A percentile compares a stretch with the other conserved stretches of the same genome.
Evolutionary conservation across 2,113 vertebrate species (phyloP).

Genomic region (Ursus arctos): DNA sequence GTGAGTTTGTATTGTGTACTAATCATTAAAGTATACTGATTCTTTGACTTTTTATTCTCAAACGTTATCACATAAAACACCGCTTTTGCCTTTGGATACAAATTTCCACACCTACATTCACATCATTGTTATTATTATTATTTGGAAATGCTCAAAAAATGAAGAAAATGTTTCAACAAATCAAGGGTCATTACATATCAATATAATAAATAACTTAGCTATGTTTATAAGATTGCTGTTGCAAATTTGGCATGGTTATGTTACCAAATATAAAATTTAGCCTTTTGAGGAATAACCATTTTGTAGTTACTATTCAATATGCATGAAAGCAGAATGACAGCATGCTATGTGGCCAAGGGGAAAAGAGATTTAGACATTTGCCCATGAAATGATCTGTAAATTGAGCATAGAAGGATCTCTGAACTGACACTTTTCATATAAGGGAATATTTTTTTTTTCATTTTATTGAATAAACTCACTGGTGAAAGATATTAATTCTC

Average conservation of each 20-base stretch:
- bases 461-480: slow-evolving; percentile 15
- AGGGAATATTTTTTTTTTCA: not conserved
- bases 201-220: not conserved
- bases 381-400: not conserved
- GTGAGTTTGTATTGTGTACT: slow-evolving; percentile 1
- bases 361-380: not conserved
- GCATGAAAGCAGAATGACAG: not conserved
- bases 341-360: not conserved
- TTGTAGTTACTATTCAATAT: not conserved
- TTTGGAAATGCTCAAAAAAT: not conserved
- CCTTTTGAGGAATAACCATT: not conserved
- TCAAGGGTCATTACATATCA: not conserved
- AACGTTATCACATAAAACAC: slow-evolving; percentile 38
- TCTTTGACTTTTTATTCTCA: slow-evolving; percentile 19
- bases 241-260: not conserved
- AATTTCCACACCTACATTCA: not conserved
- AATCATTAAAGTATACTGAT: slow-evolving; percentile 5
- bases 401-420: not conserved
- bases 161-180: not conserved
- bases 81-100: not conserved
- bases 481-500: slow-evolving; percentile 21
- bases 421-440: not conserved
- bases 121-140: not conserved
- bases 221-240: not conserved
- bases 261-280: not conserved